Percentiles rank a stretch among this genome's conserved stretches.
Conservation (phyloP, 2,113 vertebrate species). For the Scartelaos histophorus region DNA sequence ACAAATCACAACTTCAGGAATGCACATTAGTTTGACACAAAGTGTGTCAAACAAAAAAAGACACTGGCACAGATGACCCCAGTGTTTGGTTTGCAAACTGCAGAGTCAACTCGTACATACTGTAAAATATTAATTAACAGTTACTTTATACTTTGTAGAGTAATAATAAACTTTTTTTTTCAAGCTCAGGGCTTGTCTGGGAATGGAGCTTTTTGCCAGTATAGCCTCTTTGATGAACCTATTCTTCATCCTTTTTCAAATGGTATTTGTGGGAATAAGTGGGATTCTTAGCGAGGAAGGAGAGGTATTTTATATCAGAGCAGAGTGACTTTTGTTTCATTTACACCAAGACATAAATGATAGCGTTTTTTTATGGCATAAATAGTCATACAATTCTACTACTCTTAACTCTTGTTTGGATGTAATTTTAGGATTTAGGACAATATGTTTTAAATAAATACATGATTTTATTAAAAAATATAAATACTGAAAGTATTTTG, state of each 20-base stretch:
- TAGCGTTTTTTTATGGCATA: too few species aligned
- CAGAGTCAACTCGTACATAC: too few species aligned
- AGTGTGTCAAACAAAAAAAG: too few species aligned
- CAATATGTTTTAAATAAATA: background rate
- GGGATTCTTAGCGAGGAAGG: too few species aligned
- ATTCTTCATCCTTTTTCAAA: background rate
- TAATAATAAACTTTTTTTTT: background rate
- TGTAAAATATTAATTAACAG: too few species aligned
- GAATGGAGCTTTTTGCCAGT: background rate
- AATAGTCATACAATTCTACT: background rate
- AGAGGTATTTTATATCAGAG: too few species aligned
- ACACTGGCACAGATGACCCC: background rate
- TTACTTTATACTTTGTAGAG: too few species aligned
- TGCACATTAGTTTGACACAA: too few species aligned
- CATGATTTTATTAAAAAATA: background rate
- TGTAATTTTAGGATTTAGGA: background rate
- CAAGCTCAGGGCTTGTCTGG: background rate
- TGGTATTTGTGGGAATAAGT: too few species aligned
- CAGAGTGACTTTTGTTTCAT: too few species aligned
- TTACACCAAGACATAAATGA: too few species aligned
- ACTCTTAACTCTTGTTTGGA: background rate
- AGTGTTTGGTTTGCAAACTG: background rate
- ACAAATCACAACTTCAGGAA: background rate
- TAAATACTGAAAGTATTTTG: background rate
- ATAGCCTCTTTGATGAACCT: background rate